Conservation (phyloP, 2,113 vertebrate species). For the Lampris megalopsis region DNA sequence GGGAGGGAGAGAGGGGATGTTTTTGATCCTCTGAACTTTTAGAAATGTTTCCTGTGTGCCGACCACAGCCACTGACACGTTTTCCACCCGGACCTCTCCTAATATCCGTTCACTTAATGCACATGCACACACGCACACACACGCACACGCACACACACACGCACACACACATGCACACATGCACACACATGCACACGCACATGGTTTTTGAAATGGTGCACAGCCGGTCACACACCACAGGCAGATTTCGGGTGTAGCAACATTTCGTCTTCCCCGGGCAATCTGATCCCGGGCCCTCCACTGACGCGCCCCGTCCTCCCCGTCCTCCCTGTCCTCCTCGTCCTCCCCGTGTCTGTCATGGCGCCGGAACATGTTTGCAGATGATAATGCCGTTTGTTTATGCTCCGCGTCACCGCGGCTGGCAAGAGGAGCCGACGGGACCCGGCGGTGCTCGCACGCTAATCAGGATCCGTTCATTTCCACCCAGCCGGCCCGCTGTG, state of each 20-base stretch:
- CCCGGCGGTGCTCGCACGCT: slow-evolving; percentile 48
- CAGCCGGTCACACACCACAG: slow-evolving; percentile 36
- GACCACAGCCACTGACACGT: slow-evolving; percentile 64
- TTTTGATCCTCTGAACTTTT: slow-evolving; percentile 51
- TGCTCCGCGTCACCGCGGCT: slow-evolving; percentile 48
- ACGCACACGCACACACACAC: neutral
- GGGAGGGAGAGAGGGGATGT: slow-evolving; percentile 39
- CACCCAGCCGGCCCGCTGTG: slow-evolving; percentile 53
- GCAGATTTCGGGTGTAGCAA: slow-evolving; percentile 39
- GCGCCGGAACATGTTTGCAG: slow-evolving; percentile 60
- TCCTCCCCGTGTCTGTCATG: slow-evolving; percentile 1
- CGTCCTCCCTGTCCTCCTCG: too few species aligned
- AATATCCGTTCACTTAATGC: slow-evolving; percentile 48
- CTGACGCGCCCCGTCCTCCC: neutral
- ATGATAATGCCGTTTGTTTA: slow-evolving; percentile 61
- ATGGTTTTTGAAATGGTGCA: slow-evolving; percentile 23
- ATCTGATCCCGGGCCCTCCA: slow-evolving; percentile 22
- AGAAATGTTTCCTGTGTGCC: slow-evolving; percentile 56
- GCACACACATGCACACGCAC: neutral
- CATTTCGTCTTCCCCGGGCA: slow-evolving; percentile 29
- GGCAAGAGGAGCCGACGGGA: slow-evolving; percentile 27
- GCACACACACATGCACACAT: neutral
- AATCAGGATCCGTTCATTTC: slow-evolving; percentile 67
- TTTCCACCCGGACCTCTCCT: slow-evolving; percentile 38
- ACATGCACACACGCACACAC: neutral